Conservation (phyloP, 2,888 invertebrate genomes). For the Nephrotoma guestfalica region DNA sequence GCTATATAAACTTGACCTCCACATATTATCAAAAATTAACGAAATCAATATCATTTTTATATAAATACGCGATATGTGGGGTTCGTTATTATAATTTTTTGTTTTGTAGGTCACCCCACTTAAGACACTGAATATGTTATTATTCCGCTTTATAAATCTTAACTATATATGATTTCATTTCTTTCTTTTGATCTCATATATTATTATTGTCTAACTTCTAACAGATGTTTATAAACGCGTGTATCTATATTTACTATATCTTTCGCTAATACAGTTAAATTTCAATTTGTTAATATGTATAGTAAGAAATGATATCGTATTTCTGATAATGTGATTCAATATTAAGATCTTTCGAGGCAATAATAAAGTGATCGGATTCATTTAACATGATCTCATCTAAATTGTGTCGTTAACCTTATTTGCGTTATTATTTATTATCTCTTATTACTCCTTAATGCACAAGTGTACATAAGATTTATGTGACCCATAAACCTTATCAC, state of each 20-base stretch:
- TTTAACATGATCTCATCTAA: too few species aligned
- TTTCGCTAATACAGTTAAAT: neutral
- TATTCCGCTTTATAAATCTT: neutral
- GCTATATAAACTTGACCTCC: neutral
- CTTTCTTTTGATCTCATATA: neutral
- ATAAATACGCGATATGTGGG: neutral
- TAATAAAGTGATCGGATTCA: too few species aligned
- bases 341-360: too few species aligned
- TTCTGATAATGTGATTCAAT: too few species aligned
- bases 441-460: too few species aligned
- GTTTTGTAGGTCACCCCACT: neutral
- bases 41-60: neutral
- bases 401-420: neutral
- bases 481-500: neutral
- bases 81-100: neutral
- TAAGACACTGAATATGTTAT: neutral
- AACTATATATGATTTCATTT: neutral
- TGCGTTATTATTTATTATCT: neutral
- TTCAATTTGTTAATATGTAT: neutral
- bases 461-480: neutral
- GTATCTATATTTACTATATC: neutral
- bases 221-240: neutral
- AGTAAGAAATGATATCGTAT: too few species aligned
- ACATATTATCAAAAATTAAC: neutral
- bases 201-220: neutral